phyloP scores from a whole-genome alignment of 2,888 invertebrate species.

The Tiliacea aurago region DNA sequence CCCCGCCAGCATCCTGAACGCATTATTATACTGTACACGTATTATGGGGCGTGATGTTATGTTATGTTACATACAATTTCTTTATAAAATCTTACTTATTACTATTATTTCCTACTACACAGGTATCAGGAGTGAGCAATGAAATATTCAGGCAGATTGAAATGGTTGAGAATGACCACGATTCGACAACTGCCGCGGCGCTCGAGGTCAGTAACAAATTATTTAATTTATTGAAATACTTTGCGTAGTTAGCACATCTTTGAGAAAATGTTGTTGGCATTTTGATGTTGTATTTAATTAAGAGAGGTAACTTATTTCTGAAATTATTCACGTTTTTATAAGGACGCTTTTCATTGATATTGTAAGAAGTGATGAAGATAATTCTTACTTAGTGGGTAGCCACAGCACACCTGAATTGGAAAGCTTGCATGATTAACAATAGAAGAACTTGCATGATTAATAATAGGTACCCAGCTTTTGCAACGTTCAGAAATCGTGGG shows the following conservation, averaged over 20 bases:
- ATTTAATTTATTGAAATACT: conserved; percentile 46
- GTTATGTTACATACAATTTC: background rate
- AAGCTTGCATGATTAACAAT: background rate
- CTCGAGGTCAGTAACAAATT: conserved; percentile 92
- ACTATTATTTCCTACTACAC: conserved; percentile 53
- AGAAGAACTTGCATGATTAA: too few relatives aligned
- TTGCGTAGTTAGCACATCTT: conserved; percentile 36
- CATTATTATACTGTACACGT: too few relatives aligned
- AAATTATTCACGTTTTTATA: background rate
- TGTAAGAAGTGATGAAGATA: background rate
- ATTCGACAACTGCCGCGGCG: conserved; percentile 97
- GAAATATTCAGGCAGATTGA: conserved; percentile 99
- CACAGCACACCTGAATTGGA: background rate
- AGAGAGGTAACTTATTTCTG: conserved; percentile 18
- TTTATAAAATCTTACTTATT: background rate
- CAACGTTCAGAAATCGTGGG: background rate
- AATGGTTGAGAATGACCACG: conserved; percentile 98
- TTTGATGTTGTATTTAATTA: conserved; percentile 25
- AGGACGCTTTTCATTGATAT: background rate
- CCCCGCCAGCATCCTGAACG: too few relatives aligned
- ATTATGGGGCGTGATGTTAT: background rate
- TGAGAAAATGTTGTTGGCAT: conserved; percentile 12
- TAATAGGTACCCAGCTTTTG: background rate
- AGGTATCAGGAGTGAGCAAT: conserved; percentile 98
- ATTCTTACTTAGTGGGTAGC: background rate